These are phyloP conservation scores for Acridotheres tristis DNA, from an alignment of 2,797 vertebrate genomes.

Conservation along the genomic window DNA sequence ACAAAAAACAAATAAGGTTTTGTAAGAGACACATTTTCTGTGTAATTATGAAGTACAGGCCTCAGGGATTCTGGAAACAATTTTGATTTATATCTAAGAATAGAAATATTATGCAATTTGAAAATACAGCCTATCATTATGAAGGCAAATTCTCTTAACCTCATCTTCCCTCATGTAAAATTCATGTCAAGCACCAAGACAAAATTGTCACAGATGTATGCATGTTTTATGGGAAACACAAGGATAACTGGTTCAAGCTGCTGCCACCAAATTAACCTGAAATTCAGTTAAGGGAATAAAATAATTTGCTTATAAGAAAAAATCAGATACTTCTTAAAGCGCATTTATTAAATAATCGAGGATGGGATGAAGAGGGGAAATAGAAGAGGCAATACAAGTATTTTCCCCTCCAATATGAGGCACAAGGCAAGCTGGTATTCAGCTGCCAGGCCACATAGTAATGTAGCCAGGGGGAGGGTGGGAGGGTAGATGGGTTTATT, in stretches of 20 bases:
- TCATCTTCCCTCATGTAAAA: background rate
- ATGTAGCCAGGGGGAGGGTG: background rate
- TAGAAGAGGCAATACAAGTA: background rate
- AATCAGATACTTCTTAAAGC: background rate
- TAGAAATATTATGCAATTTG: constrained; percentile 10
- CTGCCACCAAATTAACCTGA: background rate
- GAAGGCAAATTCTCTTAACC: constrained; percentile 30
- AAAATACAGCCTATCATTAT: constrained; percentile 30
- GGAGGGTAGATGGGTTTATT: background rate
- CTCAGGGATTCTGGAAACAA: constrained; percentile 23
- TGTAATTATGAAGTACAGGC: background rate
- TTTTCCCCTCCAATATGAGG: background rate
- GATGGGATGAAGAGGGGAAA: background rate
- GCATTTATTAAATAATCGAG: background rate
- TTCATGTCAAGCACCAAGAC: background rate
- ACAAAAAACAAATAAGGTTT: background rate
- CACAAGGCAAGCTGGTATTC: background rate
- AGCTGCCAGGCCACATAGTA: background rate
- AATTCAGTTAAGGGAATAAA: background rate
- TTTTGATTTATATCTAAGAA: constrained; percentile 35
- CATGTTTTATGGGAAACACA: background rate
- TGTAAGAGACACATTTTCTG: background rate
- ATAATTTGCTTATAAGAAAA: background rate
- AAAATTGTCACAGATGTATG: background rate
- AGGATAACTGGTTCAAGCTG: background rate